These are phyloP conservation scores for Leptopilina clavipes DNA, from an alignment of 1,140 invertebrate species.

Conservation along the genomic window DNA sequence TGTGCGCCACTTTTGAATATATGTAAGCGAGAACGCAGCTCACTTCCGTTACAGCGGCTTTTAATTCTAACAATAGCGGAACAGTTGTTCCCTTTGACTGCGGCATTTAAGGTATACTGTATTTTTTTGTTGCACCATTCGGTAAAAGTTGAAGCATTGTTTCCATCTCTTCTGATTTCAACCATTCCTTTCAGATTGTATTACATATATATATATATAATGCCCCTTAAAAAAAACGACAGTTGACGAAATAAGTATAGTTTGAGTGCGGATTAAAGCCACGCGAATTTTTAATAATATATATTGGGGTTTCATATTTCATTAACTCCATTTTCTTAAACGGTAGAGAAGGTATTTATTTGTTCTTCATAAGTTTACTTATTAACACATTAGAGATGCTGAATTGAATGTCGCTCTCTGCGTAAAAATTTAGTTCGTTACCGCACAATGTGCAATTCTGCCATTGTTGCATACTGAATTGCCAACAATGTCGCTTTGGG, in stretches of 20 bases:
- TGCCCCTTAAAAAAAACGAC: neutral
- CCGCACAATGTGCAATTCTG: conserved; percentile 42
- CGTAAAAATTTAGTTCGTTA: too few relatives aligned
- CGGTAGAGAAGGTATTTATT: too few relatives aligned
- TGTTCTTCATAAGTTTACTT: neutral
- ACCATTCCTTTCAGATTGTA: too few relatives aligned
- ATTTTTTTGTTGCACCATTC: conserved; percentile 25
- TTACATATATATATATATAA: too few relatives aligned
- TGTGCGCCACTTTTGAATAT: neutral
- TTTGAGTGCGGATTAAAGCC: neutral
- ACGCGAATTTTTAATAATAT: conserved; percentile 8
- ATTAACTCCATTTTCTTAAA: conserved; percentile 6
- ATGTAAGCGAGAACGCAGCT: conserved; percentile 18
- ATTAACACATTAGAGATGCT: neutral
- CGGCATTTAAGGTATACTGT: conserved; percentile 20
- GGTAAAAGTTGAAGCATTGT: conserved; percentile 8
- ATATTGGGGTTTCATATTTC: conserved; percentile 5
- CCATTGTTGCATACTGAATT: conserved; percentile 38
- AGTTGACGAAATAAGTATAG: conserved; percentile 12
- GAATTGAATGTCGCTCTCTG: too few relatives aligned
- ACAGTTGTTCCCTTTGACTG: conserved; percentile 19
- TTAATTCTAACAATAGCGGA: neutral
- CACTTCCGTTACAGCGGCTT: conserved; percentile 11
- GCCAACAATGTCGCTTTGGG: conserved; percentile 31
- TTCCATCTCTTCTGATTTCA: too few relatives aligned